phyloP scores from a whole-genome alignment of 2,797 vertebrate genomes.

The Rhynchotus rufescens region DNA sequence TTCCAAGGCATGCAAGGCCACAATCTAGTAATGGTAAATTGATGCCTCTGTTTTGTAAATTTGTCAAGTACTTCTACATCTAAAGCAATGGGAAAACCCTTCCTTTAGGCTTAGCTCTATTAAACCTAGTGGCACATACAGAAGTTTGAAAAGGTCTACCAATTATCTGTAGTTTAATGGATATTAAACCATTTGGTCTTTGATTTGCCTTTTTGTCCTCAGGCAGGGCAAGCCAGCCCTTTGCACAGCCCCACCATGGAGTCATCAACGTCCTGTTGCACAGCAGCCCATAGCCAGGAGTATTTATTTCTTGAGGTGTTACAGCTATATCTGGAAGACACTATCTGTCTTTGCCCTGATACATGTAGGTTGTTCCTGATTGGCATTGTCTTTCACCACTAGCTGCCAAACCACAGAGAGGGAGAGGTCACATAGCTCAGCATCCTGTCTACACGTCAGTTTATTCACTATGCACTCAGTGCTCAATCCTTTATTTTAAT shows the following conservation, averaged over 20 bases:
- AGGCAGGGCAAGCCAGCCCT: background rate
- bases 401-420: conserved; percentile 38
- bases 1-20: background rate
- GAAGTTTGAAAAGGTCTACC: background rate
- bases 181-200: background rate
- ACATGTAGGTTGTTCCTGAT: conserved; percentile 19
- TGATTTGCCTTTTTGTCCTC: background rate
- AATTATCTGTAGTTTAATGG: background rate
- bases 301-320: background rate
- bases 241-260: background rate
- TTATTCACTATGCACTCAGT: conserved; percentile 46
- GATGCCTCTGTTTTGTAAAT: background rate
- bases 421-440: conserved; percentile 45
- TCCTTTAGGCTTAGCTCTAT: background rate
- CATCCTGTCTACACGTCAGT: conserved; percentile 44
- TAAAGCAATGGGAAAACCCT: background rate
- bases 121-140: background rate
- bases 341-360: conserved; percentile 19
- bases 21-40: background rate
- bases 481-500: conserved; percentile 47
- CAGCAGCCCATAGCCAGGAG: background rate
- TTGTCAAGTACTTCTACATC: background rate
- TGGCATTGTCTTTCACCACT: background rate
- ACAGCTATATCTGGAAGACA: conserved; percentile 15
- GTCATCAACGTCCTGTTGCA: background rate